These are phyloP conservation scores for Atherinomorus stipes DNA, from an alignment of 2,113 vertebrate species.

Conservation along the genomic window DNA sequence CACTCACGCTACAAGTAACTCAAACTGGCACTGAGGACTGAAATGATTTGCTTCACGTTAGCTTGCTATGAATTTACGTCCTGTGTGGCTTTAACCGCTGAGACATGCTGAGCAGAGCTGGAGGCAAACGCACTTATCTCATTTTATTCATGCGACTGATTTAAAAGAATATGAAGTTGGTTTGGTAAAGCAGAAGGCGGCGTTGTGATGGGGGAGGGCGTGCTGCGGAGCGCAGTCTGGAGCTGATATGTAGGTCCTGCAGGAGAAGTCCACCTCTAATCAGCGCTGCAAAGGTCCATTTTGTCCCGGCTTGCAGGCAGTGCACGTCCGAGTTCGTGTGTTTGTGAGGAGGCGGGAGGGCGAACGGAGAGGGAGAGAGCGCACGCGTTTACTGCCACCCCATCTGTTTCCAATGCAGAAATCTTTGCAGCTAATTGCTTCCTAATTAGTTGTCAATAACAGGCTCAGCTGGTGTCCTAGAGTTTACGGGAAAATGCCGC, in stretches of 20 bases:
- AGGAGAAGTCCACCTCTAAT: slow-evolving; percentile 47
- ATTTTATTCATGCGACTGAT: neutral
- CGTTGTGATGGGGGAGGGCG: neutral
- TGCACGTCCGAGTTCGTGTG: slow-evolving; percentile 10
- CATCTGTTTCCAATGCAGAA: slow-evolving; percentile 82
- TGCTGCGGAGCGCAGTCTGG: slow-evolving; percentile 13
- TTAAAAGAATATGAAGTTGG: neutral
- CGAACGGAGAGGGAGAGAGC: slow-evolving; percentile 40
- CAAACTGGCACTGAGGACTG: slow-evolving; percentile 19
- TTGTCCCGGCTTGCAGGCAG: slow-evolving; percentile 43
- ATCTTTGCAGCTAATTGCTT: slow-evolving; percentile 76
- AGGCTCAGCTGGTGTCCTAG: slow-evolving; percentile 78
- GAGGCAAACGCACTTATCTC: neutral
- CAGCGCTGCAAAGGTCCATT: slow-evolving; percentile 45
- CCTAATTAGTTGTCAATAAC: slow-evolving; percentile 85
- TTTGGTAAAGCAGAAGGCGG: neutral
- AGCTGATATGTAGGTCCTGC: slow-evolving; percentile 19
- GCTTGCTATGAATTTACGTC: neutral
- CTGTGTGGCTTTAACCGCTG: slow-evolving; percentile 7
- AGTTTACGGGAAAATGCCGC: slow-evolving; percentile 59
- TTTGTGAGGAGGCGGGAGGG: neutral
- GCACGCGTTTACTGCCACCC: slow-evolving; percentile 58
- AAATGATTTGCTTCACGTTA: slow-evolving; percentile 14
- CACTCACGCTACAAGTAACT: slow-evolving; percentile 16
- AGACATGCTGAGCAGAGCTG: slow-evolving; percentile 21